Conservation (phyloP, 2,797 vertebrate genomes). For the Mus minutoides region DNA sequence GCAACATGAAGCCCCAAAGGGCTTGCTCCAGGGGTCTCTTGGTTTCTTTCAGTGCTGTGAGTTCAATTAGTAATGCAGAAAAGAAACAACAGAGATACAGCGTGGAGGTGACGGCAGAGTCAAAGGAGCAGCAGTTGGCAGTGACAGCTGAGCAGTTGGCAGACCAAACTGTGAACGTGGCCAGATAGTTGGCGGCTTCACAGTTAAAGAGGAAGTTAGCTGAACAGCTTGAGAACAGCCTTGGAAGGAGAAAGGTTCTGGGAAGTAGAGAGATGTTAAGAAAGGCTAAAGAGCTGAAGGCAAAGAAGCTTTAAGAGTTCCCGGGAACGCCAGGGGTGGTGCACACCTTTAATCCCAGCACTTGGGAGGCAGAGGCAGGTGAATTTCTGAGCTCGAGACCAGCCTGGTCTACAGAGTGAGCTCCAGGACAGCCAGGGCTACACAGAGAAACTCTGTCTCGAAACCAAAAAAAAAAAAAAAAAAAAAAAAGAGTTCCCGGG, state of each 20-base stretch:
- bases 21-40: neutral
- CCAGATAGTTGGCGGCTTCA: neutral
- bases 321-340: too few relatives aligned
- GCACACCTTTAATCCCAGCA: too few relatives aligned
- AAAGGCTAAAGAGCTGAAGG: neutral
- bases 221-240: neutral
- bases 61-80: neutral
- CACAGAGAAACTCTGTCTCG: too few relatives aligned
- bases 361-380: too few relatives aligned
- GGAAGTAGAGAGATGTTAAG: neutral
- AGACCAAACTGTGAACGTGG: neutral
- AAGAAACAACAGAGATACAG: neutral
- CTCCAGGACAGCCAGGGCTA: too few relatives aligned
- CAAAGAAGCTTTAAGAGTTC: neutral
- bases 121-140: neutral
- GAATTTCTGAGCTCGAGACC: too few relatives aligned
- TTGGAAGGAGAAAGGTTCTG: neutral
- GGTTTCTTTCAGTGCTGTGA: neutral
- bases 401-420: too few relatives aligned
- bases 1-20: neutral
- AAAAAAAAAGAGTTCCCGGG: neutral
- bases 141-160: neutral
- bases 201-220: neutral
- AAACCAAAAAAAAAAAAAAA: too few relatives aligned
- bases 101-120: neutral